These are phyloP conservation scores for Sebastes cheni DNA, from an alignment of 2,797 vertebrate species.

Conservation along the genomic window DNA sequence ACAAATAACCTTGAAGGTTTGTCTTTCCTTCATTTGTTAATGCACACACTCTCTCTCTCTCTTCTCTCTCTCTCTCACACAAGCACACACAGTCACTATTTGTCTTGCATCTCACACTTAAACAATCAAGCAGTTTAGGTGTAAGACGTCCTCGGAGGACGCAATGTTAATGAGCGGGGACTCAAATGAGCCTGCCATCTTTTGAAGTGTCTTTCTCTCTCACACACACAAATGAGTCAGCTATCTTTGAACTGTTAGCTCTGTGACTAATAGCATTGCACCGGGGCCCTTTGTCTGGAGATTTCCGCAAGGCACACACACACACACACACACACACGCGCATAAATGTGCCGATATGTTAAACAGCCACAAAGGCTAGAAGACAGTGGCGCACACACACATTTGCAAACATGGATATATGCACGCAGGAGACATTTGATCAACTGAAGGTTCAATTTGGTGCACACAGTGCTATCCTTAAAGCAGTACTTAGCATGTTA, in stretches of 20 bases:
- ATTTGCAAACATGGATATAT: background rate
- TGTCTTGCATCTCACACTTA: slow-evolving; percentile 40
- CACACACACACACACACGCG: background rate
- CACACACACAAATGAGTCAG: slow-evolving; percentile 51
- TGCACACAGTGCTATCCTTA: background rate
- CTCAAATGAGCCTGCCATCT: slow-evolving; percentile 53
- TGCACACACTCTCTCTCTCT: background rate
- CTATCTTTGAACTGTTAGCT: slow-evolving; percentile 61
- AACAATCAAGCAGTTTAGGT: slow-evolving; percentile 55
- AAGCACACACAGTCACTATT: background rate
- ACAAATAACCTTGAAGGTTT: slow-evolving; percentile 58
- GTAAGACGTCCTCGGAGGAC: slow-evolving; percentile 56
- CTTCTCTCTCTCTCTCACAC: background rate
- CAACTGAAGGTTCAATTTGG: background rate
- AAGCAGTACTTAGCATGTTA: background rate
- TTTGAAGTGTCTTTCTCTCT: slow-evolving; percentile 51
- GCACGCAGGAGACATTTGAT: background rate
- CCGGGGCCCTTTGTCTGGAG: slow-evolving; percentile 52
- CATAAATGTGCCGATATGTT: background rate
- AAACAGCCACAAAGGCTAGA: background rate
- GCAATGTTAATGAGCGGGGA: slow-evolving; percentile 55
- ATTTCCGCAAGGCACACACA: slow-evolving; percentile 33
- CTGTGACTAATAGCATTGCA: slow-evolving; percentile 66
- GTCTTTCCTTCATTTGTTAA: slow-evolving; percentile 39
- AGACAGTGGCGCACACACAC: background rate